A percentile compares a stretch with the other conserved stretches of the same genome.
Evolutionary conservation across 2,888 invertebrate genomes (phyloP).

Genomic region (Uropetala carovei): DNA sequence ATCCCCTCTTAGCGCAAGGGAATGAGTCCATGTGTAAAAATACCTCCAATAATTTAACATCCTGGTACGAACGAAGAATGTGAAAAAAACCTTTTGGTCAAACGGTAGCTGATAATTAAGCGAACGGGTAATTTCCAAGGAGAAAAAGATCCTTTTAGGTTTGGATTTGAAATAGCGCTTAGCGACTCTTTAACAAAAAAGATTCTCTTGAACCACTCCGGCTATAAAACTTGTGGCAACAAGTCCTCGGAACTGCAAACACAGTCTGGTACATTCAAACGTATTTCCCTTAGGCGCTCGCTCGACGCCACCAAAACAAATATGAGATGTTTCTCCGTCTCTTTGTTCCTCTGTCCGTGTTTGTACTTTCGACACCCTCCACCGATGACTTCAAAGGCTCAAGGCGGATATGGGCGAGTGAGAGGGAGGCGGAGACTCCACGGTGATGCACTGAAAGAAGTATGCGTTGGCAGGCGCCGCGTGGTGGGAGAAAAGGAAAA

Average conservation of each 20-base stretch:
- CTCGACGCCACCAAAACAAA: conserved; percentile 32
- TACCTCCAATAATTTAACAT: background rate
- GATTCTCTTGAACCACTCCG: conserved; percentile 1
- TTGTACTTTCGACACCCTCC: conserved; percentile 13
- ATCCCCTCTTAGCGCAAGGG: background rate
- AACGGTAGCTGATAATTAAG: conserved; percentile 35
- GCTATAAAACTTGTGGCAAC: conserved; percentile 19
- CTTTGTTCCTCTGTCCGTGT: background rate
- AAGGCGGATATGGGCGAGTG: background rate
- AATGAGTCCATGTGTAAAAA: background rate
- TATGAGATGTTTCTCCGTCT: background rate
- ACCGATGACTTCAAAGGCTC: conserved; percentile 21
- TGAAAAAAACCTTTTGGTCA: conserved; percentile 17
- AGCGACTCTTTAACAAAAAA: conserved; percentile 1
- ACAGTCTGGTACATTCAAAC: conserved; percentile 11
- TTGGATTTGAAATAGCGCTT: conserved; percentile 31
- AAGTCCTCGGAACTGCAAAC: conserved; percentile 30
- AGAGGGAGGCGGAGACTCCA: background rate
- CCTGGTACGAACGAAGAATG: conserved; percentile 1
- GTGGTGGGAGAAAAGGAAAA: conserved; percentile 6
- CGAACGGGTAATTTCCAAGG: background rate
- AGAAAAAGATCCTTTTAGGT: conserved; percentile 1
- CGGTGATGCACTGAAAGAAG: background rate
- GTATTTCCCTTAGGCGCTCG: conserved; percentile 7
- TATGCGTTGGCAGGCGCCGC: conserved; percentile 35